phyloP scores from a whole-genome alignment of 1,140 invertebrate genomes.

The Capitella teleta region DNA sequence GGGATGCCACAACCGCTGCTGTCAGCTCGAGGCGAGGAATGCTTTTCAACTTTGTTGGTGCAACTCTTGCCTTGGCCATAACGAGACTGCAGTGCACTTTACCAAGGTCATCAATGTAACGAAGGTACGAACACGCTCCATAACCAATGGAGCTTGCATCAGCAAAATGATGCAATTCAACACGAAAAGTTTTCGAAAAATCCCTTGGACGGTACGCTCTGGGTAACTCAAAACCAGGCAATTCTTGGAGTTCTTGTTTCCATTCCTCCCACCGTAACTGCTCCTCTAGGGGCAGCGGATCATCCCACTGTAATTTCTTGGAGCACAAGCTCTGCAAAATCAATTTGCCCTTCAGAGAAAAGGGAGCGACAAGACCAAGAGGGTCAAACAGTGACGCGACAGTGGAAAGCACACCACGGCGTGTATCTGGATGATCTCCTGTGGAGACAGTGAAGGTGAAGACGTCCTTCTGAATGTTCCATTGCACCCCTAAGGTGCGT shows the following conservation, averaged over 20 bases:
- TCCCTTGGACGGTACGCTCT: not conserved
- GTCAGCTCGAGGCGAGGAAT: conserved; percentile 15
- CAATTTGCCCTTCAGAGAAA: conserved; percentile 18
- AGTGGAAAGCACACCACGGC: conserved; percentile 17
- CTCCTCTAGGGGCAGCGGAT: not conserved
- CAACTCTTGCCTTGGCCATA: conserved; percentile 13
- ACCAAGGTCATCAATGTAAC: not conserved
- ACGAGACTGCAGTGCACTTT: conserved; percentile 6
- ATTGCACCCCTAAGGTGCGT: conserved; percentile 17
- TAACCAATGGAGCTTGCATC: conserved; percentile 13
- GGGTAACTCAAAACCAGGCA: not conserved
- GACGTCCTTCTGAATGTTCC: conserved; percentile 18
- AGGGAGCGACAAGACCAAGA: conserved; percentile 16
- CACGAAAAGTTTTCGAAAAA: not conserved
- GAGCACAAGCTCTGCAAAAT: not conserved
- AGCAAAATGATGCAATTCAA: conserved; percentile 13
- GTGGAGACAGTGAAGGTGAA: conserved; percentile 16
- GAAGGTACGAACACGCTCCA: conserved; percentile 11
- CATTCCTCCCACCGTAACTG: not conserved
- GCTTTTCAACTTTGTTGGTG: conserved; percentile 5
- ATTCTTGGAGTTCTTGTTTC: not conserved
- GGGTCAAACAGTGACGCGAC: conserved; percentile 21
- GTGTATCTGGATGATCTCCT: conserved; percentile 13
- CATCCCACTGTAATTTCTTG: not conserved
- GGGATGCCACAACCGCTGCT: conserved; percentile 7